Evolutionary conservation across 2,113 vertebrate genomes (phyloP), one percentile per base, ranked within the genome.

Genomic region (Actinemys pallida): DNA sequence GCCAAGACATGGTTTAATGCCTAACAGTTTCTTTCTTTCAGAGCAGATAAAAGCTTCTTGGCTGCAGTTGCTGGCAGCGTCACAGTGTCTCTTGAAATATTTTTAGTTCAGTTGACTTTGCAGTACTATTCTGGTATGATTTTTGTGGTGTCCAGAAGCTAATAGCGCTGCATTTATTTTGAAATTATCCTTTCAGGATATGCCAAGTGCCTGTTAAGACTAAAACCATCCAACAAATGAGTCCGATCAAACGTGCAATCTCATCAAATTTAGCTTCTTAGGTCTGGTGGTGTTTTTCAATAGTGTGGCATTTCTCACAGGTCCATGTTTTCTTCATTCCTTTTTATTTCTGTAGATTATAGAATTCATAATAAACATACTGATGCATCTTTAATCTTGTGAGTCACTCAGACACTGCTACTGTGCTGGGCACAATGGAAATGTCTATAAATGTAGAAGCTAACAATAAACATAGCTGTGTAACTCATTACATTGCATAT

Each of bases 1-100:
- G 62, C 65, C 50, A 83, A 89, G 86, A 81, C 80, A 57, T 92
- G 56, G 88, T 96, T 97, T 95, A 80, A 87, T 88, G 84, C 57
- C 81, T 95, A 94, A 94, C 92, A 86, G 92, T 94, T 93, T 91
- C 62, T 65, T 91, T 84, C 25, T 45, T 62, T 39, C 4, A 0
- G 85, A 93, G 84, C 69, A 95, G 59, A 87, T 89, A 92, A 84
- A 95, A 97, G 94, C 27, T 94, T 53, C 83, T 92, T 95, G 91
- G 86, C 93, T 93, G 52, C 59, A 86, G 84, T 78, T 76, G 56
- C 47, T 90, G 91, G 27, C 54, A 49, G 27, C 83, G 82, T 89
- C 81, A 35, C 53, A 56, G 19, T 57, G 29, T 88, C 49, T 91
- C 47, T 92, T 0, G 0, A 90, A 93, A 95, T 91, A 92, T 95